Conservation (phyloP, 1,140 invertebrate species). For the Pentalonia nigronervosa region DNA sequence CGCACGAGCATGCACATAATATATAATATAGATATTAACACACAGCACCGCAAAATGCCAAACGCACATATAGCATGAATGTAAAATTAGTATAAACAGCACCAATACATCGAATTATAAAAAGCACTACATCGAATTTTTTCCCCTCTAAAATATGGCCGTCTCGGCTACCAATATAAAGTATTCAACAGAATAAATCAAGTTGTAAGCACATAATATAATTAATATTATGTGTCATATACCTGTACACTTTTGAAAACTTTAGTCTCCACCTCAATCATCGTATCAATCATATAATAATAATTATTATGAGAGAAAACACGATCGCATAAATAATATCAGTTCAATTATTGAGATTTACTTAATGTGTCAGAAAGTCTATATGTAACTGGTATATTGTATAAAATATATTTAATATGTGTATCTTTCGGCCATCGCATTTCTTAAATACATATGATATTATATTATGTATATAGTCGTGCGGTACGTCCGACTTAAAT, state of each 20-base stretch:
- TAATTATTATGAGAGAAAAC: background rate
- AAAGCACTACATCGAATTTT: background rate
- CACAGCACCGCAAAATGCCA: background rate
- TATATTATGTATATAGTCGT: no score
- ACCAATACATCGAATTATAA: background rate
- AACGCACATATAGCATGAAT: background rate
- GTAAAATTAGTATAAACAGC: background rate
- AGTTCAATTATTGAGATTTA: background rate
- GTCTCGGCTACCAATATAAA: background rate
- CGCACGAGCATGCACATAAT: background rate
- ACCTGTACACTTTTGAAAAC: no score
- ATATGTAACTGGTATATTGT: background rate
- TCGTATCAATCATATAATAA: no score
- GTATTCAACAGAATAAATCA: background rate
- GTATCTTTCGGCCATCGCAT: background rate
- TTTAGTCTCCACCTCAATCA: background rate
- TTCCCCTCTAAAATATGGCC: background rate
- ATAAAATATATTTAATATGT: background rate
- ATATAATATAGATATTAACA: background rate
- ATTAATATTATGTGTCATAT: no score
- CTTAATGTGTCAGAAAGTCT: background rate
- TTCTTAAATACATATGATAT: no score
- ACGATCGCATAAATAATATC: background rate
- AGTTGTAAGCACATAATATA: background rate
- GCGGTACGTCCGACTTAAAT: background rate